phyloP scores from a whole-genome alignment of 2,888 invertebrate genomes.

The Pterostichus madidus region DNA sequence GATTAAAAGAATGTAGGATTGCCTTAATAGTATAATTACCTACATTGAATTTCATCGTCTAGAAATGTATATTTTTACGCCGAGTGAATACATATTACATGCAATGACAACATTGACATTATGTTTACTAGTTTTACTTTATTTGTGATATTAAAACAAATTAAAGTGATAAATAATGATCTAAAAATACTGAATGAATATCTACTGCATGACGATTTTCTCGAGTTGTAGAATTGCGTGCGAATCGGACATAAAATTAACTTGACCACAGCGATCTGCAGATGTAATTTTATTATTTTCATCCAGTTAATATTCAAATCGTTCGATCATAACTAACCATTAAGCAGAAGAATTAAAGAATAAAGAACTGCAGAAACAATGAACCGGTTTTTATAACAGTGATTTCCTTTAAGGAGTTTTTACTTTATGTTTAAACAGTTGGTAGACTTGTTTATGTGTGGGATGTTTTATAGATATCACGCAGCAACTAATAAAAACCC shows the following conservation, averaged over 20 bases:
- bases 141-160: conserved; percentile 7
- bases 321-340: conserved; percentile 27
- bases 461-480: conserved; percentile 27
- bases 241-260: conserved; percentile 22
- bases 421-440: conserved; percentile 24
- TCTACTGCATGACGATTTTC: neutral
- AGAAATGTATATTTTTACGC: conserved; percentile 28
- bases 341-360: conserved; percentile 29
- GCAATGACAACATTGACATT: conserved; percentile 34
- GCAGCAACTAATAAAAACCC: conserved; percentile 44
- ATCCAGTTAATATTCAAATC: conserved; percentile 47
- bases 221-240: conserved; percentile 27
- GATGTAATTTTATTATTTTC: conserved; percentile 32
- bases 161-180: conserved; percentile 16
- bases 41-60: conserved; percentile 33
- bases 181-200: conserved; percentile 7
- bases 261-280: neutral
- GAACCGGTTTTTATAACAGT: conserved; percentile 46
- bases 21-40: conserved; percentile 33
- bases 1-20: conserved; percentile 29
- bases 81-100: neutral
- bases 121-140: conserved; percentile 2
- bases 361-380: conserved; percentile 11
- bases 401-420: conserved; percentile 37
- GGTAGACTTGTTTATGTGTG: conserved; percentile 18